phyloP scores from a whole-genome alignment of 2,888 invertebrate genomes.

The Himalopsyche tibetana region DNA sequence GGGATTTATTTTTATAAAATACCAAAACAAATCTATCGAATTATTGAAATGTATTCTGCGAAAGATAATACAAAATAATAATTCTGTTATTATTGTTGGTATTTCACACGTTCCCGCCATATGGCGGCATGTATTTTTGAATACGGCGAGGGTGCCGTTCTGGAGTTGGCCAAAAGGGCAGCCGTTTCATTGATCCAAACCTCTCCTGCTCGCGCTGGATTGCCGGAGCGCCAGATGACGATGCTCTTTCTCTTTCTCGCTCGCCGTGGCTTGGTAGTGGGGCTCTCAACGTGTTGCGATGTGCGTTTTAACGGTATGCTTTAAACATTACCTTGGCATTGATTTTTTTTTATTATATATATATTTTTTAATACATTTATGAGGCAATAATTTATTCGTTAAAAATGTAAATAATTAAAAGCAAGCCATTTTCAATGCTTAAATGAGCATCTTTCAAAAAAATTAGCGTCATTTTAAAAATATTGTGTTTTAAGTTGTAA shows the following conservation, averaged over 20 bases:
- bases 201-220: conserved; percentile 28
- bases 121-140: conserved; percentile 58
- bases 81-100: neutral
- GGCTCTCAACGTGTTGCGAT: conserved; percentile 38
- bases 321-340: neutral
- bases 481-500: too few relatives aligned
- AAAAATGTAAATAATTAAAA: too few relatives aligned
- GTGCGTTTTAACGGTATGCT: conserved; percentile 33
- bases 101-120: conserved; percentile 49
- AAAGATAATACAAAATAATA: neutral
- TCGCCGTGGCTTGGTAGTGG: conserved; percentile 20
- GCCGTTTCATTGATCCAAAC: conserved; percentile 65
- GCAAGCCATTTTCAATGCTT: neutral
- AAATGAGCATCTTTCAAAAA: too few relatives aligned
- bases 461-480: too few relatives aligned
- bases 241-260: conserved; percentile 47
- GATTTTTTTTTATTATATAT: neutral
- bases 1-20: neutral
- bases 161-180: conserved; percentile 54
- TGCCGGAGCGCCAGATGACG: conserved; percentile 43
- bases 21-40: neutral
- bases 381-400: too few relatives aligned
- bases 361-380: too few relatives aligned
- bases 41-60: neutral
- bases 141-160: conserved; percentile 54